Evolutionary conservation across 2,888 invertebrate species (phyloP).

Genomic region (Drosophila diplacantha): DNA sequence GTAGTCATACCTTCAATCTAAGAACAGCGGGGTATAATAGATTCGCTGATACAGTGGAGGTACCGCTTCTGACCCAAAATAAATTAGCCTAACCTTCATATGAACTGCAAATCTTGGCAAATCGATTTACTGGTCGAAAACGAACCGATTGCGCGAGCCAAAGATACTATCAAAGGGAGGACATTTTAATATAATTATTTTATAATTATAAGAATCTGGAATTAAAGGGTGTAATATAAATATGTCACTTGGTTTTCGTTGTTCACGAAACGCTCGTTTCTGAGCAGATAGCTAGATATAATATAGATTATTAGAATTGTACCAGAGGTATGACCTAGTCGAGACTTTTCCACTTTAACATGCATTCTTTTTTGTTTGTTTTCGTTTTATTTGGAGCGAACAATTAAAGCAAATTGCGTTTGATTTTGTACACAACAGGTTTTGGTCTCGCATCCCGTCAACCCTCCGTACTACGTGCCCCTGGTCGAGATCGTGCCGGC

Average conservation of each 20-base stretch:
- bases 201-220: not conserved
- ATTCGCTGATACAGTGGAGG: not conserved
- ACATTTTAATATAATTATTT: not conserved
- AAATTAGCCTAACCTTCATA: not conserved
- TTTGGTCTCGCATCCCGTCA: conserved; percentile 93
- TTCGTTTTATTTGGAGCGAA: not conserved
- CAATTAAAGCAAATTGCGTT: conserved; percentile 3
- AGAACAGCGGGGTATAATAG: not conserved
- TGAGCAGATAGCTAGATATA: not conserved
- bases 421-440: conserved; percentile 53
- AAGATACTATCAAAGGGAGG: not conserved
- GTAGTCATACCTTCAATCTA: not conserved
- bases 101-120: not conserved
- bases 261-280: not conserved
- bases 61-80: not conserved
- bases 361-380: not conserved
- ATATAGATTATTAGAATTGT: not conserved
- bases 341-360: not conserved
- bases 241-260: no score
- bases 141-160: not conserved
- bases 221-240: not conserved
- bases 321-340: not conserved
- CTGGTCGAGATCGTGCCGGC: conserved; percentile 96
- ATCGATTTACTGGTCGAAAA: not conserved
- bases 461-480: conserved; percentile 97